Base-by-base conservation (phyloP, 1,140 invertebrate genomes). In the Nephotettix cincticeps region DNA sequence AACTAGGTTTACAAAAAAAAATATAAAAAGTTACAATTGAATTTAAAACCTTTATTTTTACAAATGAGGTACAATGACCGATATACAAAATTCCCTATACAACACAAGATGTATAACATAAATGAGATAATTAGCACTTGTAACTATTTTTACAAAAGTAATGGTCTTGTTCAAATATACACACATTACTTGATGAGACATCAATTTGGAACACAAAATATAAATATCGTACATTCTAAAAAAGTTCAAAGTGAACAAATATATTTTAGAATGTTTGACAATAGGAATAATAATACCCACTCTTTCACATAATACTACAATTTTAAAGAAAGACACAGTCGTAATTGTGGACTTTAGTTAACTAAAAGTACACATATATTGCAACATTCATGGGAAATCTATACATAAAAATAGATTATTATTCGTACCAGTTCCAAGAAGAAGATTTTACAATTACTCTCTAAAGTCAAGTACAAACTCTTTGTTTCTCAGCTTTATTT, bases 281-380 rank as follows among this genome's bases (percentile, higher is more conserved):
- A 27, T 61, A 61, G 56, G 56, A 61, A 61, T 61, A 27, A 61
- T 61, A 61, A 61, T 61, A 61, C 56, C 56, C 13, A 61, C 56
- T 61, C 56, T 61, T 61, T 61, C 28, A 61, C 56, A 61, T 21
- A 61, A 61, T 61, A 61, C 56, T 61, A 61, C 25, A 17, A 61
- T 27, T 21, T 61, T 61, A 21, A 61, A 61, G 56, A 61, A 61
- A 61, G 56, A 61, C 56, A 51, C 47, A 61, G 13, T 61, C 9
- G 28, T 61, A 61, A 21, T 28, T 25, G 25, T 14, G 6, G 56
- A 61, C 56, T 27, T n/a, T 21, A 21, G 21, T 54, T 54, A 54
- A 54, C 47, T 54, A 54, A 54, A 54, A 54, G 9, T 54, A 54
- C 47, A 61, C 21, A 61, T 6, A 61, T 61, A 61, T 61, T 61